A percentile compares a stretch with the other conserved stretches of the same genome.
phyloP scores from a whole-genome alignment of 1,140 invertebrate species.

The Coenobita brevimanus region DNA sequence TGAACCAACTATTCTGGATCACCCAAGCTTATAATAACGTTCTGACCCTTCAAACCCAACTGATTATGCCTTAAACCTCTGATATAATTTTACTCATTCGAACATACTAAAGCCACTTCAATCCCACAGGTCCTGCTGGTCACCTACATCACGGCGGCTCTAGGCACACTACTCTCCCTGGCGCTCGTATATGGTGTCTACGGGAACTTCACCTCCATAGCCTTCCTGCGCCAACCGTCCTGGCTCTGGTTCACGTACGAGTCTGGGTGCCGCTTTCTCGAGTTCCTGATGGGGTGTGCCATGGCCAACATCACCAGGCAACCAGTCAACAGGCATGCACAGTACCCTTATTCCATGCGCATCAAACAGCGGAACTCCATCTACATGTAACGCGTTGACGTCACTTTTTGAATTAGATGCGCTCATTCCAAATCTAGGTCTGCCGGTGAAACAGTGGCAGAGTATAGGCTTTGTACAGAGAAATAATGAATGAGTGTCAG shows the following conservation, averaged over 20 bases:
- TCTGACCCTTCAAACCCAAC: too few relatives aligned
- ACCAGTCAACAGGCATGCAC: slow-evolving; percentile 76
- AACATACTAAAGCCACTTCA: too few relatives aligned
- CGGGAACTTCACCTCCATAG: slow-evolving; percentile 74
- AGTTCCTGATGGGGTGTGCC: slow-evolving; percentile 75
- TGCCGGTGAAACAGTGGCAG: too few relatives aligned
- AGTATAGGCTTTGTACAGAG: too few relatives aligned
- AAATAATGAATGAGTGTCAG: too few relatives aligned
- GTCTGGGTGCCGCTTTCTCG: slow-evolving; percentile 76
- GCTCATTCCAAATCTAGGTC: too few relatives aligned
- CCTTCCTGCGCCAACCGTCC: slow-evolving; percentile 73
- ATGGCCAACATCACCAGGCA: slow-evolving; percentile 80
- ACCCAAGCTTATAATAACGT: too few relatives aligned
- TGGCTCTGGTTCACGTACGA: slow-evolving; percentile 76
- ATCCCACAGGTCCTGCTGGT: slow-evolving; percentile 74
- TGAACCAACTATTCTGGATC: too few relatives aligned
- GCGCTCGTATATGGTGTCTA: slow-evolving; percentile 76
- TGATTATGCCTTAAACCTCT: too few relatives aligned
- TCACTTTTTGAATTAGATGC: too few relatives aligned
- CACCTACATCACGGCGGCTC: slow-evolving; percentile 76
- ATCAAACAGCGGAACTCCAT: slow-evolving; percentile 72
- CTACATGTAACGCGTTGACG: slow-evolving; percentile 36
- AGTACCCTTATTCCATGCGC: slow-evolving; percentile 75
- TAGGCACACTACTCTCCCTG: slow-evolving; percentile 77
- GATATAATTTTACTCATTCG: too few relatives aligned